Evolutionary conservation across 2,113 vertebrate species (phyloP).

Genomic region (Nesoenas mayeri): DNA sequence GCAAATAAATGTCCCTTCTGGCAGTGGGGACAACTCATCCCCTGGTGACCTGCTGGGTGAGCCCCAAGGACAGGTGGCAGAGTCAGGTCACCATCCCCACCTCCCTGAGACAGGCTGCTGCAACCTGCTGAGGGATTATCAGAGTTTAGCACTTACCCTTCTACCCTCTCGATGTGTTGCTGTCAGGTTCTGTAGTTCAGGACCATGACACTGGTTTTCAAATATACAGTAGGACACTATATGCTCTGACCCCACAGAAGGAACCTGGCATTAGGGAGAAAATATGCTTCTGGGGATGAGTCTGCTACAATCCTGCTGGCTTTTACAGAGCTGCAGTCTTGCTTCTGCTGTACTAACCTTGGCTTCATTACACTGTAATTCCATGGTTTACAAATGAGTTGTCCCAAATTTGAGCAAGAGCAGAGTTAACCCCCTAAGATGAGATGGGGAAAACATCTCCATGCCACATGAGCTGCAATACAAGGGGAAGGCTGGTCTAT

Average conservation of each 20-base stretch:
- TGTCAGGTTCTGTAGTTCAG: neutral
- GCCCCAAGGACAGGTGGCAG: neutral
- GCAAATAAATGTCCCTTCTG: neutral
- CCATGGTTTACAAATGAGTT: neutral
- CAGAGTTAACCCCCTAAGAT: neutral
- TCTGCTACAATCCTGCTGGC: neutral
- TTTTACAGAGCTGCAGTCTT: neutral
- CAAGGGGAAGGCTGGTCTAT: slow-evolving; percentile 78
- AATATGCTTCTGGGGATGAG: neutral
- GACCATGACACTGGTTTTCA: neutral
- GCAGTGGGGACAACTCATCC: neutral
- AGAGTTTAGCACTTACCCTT: neutral
- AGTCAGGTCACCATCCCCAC: neutral
- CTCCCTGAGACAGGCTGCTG: neutral
- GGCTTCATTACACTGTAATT: neutral
- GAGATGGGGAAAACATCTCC: rapidly evolving
- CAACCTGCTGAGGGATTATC: neutral
- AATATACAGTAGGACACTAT: neutral
- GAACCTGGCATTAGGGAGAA: neutral
- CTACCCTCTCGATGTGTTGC: rapidly evolving
- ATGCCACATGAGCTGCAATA: neutral
- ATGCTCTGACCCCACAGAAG: neutral
- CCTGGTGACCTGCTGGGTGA: neutral
- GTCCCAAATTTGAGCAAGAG: neutral
- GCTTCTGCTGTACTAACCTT: neutral